These are phyloP conservation scores for Liopterus haemorrhoidalis DNA, from an alignment of 2,888 invertebrate species.

Conservation along the genomic window DNA sequence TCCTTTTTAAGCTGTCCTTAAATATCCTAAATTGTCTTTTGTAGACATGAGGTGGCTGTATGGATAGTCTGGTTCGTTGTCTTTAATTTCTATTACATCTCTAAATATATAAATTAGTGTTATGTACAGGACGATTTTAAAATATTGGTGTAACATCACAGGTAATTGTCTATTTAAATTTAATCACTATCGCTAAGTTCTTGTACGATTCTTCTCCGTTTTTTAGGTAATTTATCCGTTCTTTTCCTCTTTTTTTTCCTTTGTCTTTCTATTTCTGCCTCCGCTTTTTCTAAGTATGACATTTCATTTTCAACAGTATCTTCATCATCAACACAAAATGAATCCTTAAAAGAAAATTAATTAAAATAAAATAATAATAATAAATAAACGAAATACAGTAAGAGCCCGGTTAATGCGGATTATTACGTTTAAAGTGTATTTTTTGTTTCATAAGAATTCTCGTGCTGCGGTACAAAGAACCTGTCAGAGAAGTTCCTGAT, in stretches of 20 bases:
- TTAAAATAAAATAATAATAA: neutral
- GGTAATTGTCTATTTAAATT: neutral
- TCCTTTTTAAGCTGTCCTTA: too few species aligned
- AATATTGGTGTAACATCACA: constrained; percentile 6
- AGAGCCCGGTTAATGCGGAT: constrained; percentile 1
- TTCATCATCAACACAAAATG: constrained; percentile 60
- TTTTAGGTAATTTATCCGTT: constrained; percentile 5
- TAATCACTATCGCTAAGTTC: constrained; percentile 18
- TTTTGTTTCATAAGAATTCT: constrained; percentile 41
- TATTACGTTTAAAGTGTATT: constrained; percentile 20
- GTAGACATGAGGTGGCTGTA: too few species aligned
- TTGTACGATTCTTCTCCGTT: constrained; percentile 23
- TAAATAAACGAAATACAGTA: constrained; percentile 1
- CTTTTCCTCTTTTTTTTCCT: constrained; percentile 39
- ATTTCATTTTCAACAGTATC: constrained; percentile 47
- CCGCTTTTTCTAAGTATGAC: constrained; percentile 59
- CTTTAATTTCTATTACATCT: too few species aligned
- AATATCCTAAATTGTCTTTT: too few species aligned
- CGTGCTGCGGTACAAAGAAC: too few species aligned
- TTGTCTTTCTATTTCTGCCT: constrained; percentile 49
- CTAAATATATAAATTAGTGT: too few species aligned
- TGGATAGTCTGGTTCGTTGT: too few species aligned
- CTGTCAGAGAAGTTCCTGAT: too few species aligned
- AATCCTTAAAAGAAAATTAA: constrained; percentile 50
- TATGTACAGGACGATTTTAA: too few species aligned